Evolutionary conservation across 2,888 invertebrate genomes (phyloP).

Genomic region (Sericinus montela): DNA sequence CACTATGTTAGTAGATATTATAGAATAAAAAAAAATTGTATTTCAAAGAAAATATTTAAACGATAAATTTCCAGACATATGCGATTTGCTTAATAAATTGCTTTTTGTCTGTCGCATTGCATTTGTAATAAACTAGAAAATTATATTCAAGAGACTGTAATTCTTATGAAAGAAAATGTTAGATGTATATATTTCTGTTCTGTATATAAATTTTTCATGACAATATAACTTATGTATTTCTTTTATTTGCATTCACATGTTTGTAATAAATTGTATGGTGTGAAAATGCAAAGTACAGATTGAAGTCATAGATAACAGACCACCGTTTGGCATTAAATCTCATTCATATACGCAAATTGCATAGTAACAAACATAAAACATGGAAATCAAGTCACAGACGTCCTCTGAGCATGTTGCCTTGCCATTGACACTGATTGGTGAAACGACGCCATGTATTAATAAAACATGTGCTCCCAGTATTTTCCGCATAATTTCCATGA

Average conservation of each 20-base stretch:
- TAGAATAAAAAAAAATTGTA: too few relatives aligned
- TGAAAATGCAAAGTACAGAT: slow-evolving; percentile 2
- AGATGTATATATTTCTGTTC: too few relatives aligned
- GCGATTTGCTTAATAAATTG: too few relatives aligned
- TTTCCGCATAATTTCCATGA: slow-evolving; percentile 43
- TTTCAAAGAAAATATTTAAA: too few relatives aligned
- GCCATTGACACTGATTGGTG: slow-evolving; percentile 60
- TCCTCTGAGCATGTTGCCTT: slow-evolving; percentile 32
- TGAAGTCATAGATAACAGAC: slow-evolving; percentile 3
- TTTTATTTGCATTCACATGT: background rate
- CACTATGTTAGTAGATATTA: too few relatives aligned
- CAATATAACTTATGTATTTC: background rate
- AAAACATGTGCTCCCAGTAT: slow-evolving; percentile 37
- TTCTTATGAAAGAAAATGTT: too few relatives aligned
- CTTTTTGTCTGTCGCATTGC: too few relatives aligned
- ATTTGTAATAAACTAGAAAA: too few relatives aligned
- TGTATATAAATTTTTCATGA: too few relatives aligned
- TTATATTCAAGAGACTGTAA: too few relatives aligned
- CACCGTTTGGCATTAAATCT: background rate
- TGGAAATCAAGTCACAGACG: slow-evolving; percentile 16
- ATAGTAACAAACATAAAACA: slow-evolving; percentile 10
- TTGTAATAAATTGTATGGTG: background rate
- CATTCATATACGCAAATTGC: slow-evolving; percentile 5
- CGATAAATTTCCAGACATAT: too few relatives aligned
- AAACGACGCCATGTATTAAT: slow-evolving; percentile 46